Conservation (phyloP, 2,113 vertebrate species). For the Psittacula cyanocephala region DNA sequence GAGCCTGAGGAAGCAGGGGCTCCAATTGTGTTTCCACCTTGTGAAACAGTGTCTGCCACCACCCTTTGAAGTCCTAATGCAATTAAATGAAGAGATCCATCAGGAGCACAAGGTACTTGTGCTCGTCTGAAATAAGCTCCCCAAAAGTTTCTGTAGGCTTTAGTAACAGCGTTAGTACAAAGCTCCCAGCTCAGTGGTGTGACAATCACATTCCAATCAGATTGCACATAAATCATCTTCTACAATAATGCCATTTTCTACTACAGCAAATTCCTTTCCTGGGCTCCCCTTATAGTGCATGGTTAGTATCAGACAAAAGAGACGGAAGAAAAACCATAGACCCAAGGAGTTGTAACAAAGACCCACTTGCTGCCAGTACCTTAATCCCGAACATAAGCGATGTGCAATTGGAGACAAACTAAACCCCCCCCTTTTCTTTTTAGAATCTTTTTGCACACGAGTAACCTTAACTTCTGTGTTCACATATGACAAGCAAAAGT, state of each 20-base stretch:
- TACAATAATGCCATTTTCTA: not conserved
- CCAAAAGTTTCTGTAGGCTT: not conserved
- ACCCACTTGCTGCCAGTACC: constrained; percentile 62
- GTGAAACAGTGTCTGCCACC: not conserved
- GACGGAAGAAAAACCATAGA: constrained; percentile 38
- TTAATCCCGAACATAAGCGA: constrained; percentile 48
- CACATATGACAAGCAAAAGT: constrained; percentile 80
- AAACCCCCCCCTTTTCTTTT: constrained; percentile 61
- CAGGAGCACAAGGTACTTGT: not conserved
- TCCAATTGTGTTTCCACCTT: not conserved
- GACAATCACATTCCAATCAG: not conserved
- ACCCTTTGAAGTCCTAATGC: not conserved
- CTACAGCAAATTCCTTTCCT: not conserved
- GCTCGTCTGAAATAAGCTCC: not conserved
- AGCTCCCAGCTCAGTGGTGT: not conserved
- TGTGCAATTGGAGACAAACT: constrained; percentile 74
- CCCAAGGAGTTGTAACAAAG: constrained; percentile 50
- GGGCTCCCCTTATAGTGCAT: constrained; percentile 43
- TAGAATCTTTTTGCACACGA: constrained; percentile 74
- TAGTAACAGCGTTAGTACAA: not conserved
- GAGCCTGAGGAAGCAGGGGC: not conserved
- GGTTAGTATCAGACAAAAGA: constrained; percentile 39
- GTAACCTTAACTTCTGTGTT: constrained; percentile 77
- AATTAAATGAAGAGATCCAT: not conserved
- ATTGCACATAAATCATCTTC: not conserved